Percentiles rank a stretch among this genome's conserved stretches.
These are phyloP conservation scores for Otus sunia DNA, from an alignment of 2,113 vertebrate genomes.

Conservation along the genomic window DNA sequence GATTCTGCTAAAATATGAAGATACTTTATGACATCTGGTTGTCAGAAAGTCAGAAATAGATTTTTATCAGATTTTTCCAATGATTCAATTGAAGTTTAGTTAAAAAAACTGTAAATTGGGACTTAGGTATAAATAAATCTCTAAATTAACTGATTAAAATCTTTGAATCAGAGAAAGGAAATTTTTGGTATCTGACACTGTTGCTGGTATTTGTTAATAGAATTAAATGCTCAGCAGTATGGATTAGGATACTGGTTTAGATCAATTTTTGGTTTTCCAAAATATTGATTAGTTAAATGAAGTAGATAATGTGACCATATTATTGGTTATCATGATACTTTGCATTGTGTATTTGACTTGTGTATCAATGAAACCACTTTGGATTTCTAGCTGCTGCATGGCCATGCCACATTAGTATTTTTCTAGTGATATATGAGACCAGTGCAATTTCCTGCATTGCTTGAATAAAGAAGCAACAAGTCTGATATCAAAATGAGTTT, in stretches of 20 bases:
- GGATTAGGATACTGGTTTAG: not conserved
- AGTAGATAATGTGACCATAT: not conserved
- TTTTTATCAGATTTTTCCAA: not conserved
- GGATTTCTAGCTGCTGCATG: not conserved
- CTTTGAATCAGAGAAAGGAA: not conserved
- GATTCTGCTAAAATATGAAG: not conserved
- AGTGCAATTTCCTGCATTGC: not conserved
- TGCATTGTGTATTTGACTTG: fast-evolving
- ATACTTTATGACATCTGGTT: not conserved
- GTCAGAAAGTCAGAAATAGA: not conserved
- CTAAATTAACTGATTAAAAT: not conserved
- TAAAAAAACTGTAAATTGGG: not conserved
- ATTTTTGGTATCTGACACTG: not conserved
- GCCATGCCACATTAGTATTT: not conserved
- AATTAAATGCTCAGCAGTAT: not conserved
- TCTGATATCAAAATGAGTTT: not conserved
- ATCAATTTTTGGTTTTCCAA: not conserved
- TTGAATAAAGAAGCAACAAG: not conserved
- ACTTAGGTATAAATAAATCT: not conserved
- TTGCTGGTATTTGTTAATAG: not conserved
- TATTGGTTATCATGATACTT: not conserved
- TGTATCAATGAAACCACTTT: not conserved
- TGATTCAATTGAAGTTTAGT: not conserved
- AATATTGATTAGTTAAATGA: not conserved
- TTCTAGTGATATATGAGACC: not conserved